Base-by-base conservation (phyloP, 2,888 invertebrate species). In the Hydropsyche betteni region DNA sequence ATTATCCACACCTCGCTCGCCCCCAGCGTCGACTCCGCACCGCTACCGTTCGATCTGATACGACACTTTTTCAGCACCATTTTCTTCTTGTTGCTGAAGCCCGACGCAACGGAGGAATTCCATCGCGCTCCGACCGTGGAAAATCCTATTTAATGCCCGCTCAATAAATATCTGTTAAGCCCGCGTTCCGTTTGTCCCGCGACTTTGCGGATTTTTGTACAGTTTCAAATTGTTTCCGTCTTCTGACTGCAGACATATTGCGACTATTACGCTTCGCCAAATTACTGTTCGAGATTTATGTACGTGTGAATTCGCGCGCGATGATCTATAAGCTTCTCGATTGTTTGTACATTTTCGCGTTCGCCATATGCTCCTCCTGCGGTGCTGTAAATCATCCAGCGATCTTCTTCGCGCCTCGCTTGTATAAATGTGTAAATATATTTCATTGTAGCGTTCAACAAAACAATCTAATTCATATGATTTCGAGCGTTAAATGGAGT, bases 1-100 rank as follows among this genome's bases (percentile, higher is more conserved):
- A 64, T 64, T 64, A 64, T 64, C 64, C 64, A 64, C 64, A 64
- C 64, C 64, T 36, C 64, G 64, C 36, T 64, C 36, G 64, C 64
- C 64, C 36, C 34, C 64, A 64, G 64, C 64, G 10, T 64, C 36
- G 8, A 58, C 64, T 12, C 5, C 36, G 8, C n/a, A n/a, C 6
- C n/a, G 64, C 64, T 64, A 64, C 64, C 64, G 64, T 64, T 64
- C 64, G 36, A 64, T 64, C 64, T 33, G 64, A 64, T 64, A 64
- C 34, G n/a, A 34, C 4, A 10, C 64, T 33, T 64, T 64, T 64
- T 64, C 64, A 24, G 34, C 36, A 12, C 12, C 36, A 64, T 34
- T 33, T 64, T 64, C 33, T 36, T 34, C 34, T 64, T 64, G 36
- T 64, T 61, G 24, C 64, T 55, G 55, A 14, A 36, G n/a, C 34